A percentile compares a stretch with the other conserved stretches of the same genome.
Evolutionary conservation across 1,140 invertebrate species (phyloP).

Genomic region (Aphaenogaster rudis): DNA sequence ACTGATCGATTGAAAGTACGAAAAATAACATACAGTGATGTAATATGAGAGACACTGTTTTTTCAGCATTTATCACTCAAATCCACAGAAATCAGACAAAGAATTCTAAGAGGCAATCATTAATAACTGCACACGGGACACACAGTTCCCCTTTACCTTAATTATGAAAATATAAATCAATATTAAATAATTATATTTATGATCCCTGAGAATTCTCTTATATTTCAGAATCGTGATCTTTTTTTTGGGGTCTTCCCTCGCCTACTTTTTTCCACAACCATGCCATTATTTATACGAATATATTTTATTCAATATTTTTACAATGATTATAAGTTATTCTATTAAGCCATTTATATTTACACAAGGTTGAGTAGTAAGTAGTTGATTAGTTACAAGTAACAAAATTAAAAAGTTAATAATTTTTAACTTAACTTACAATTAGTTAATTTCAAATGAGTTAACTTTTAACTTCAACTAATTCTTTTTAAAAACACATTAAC

Average conservation of each 20-base stretch:
- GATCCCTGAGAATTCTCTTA: background rate
- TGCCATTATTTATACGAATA: background rate
- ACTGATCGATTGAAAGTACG: background rate
- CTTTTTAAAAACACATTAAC: no score
- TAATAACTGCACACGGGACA: background rate
- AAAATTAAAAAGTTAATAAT: no score
- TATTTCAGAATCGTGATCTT: background rate
- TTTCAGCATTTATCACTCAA: background rate
- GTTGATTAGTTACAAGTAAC: no score
- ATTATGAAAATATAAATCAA: background rate
- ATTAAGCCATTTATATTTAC: background rate
- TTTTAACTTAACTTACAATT: no score
- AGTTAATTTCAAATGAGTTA: no score
- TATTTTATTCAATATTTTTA: constrained; percentile 41
- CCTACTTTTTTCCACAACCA: background rate
- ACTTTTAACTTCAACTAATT: no score
- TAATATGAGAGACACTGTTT: background rate
- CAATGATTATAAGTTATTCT: constrained; percentile 1
- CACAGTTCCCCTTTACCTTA: background rate
- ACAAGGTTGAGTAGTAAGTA: background rate
- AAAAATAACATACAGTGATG: background rate
- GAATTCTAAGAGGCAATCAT: background rate
- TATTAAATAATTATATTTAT: background rate
- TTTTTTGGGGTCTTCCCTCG: background rate
- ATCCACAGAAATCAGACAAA: background rate